Base-by-base conservation (phyloP, 92 coral and sea anemone genomes). In the Ricordea florida region DNA sequence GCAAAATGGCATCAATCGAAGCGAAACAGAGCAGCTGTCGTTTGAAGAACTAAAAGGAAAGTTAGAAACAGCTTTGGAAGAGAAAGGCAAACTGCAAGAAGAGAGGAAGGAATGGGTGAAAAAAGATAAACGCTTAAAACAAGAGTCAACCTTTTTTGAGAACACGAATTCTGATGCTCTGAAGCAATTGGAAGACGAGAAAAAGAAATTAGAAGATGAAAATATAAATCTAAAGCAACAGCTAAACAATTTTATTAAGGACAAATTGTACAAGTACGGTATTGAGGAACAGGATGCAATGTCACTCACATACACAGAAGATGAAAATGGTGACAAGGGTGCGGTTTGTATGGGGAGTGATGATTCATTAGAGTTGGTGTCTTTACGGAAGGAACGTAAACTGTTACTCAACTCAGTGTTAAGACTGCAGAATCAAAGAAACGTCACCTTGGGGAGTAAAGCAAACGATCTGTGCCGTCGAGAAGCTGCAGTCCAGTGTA, bases 361-460 rank as follows among this genome's bases (percentile, higher is more conserved):
- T 23, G 86, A 66, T 17, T 62, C 48, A 23, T 53, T 76, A 45
- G 93, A 91, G n/a, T 73, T 87, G 16, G 89, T 51, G 9, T 72
- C 79, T 17, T 44, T 91, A 15, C 69, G 87, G 46, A 88, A 50
- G 53, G 97, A 91, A 51, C 74, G 97, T 42, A 87, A 91, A 57
- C 86, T 91, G 34, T 81, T 91, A n/a, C 88, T 91, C 35, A 76
- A 93, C 25, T 83, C 97, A 7, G 74, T 91, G 17, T 65, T 78
- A 80, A 75, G 76, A 67, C 79, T 87, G 59, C 97, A 91, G 42
- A 80, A 65, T 36, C 65, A 91, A 33, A 68, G 58, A 20, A 67
- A 43, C 26, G 78, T 25, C 30, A 9, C 5, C n/a, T 18, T 22
- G 62, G 68, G 72, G 36, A 28, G 74, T 27, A 33, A 53, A 53